Percentiles rank a stretch among this genome's conserved stretches.
Evolutionary conservation across 2,113 vertebrate genomes (phyloP).

Genomic region (Colius striatus): DNA sequence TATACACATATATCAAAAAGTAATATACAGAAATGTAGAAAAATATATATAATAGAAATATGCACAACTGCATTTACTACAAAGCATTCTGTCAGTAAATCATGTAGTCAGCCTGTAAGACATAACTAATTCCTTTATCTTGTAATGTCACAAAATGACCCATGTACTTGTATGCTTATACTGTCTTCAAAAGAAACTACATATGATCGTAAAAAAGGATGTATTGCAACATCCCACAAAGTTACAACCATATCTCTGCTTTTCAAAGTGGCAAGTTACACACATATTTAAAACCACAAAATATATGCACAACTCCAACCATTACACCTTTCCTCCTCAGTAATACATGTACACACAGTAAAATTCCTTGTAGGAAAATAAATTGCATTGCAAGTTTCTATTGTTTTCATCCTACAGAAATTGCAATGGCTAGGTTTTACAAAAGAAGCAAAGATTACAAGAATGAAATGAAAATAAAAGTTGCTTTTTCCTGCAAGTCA

Average conservation of each 20-base stretch:
- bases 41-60: not conserved
- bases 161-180: not conserved
- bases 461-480: slow-evolving; percentile 3
- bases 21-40: not conserved
- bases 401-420: not conserved
- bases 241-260: not conserved
- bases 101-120: not conserved
- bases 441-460: not conserved
- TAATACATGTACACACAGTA: not conserved
- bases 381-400: not conserved
- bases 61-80: not conserved
- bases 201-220: not conserved
- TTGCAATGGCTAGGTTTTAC: not conserved
- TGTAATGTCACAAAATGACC: not conserved
- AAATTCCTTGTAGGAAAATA: not conserved
- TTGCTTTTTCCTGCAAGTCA: not conserved
- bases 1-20: not conserved
- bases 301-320: not conserved
- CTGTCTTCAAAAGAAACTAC: not conserved
- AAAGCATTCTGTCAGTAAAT: not conserved
- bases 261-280: not conserved
- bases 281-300: not conserved
- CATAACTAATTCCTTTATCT: not conserved
- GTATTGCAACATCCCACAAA: not conserved
- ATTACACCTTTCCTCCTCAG: not conserved